Evolutionary conservation across 2,113 vertebrate genomes (phyloP).

Genomic region (Chaetura pelagica): DNA sequence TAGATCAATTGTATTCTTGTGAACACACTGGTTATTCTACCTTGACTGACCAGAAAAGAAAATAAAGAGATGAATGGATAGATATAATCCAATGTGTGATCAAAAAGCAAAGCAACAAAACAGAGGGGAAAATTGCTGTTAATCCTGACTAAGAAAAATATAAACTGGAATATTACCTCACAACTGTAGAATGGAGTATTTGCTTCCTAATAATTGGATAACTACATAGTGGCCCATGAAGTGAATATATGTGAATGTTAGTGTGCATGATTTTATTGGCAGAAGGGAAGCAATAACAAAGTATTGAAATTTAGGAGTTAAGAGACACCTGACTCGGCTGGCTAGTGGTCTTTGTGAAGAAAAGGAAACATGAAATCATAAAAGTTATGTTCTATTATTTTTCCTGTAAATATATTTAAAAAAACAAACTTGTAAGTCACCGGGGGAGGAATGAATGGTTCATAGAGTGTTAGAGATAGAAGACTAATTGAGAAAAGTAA

Average conservation of each 20-base stretch:
- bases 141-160: not conserved
- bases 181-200: not conserved
- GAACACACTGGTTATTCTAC: not conserved
- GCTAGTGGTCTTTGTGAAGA: not conserved
- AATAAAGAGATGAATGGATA: not conserved
- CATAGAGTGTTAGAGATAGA: not conserved
- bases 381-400: not conserved
- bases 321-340: not conserved
- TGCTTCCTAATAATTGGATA: not conserved
- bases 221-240: not conserved
- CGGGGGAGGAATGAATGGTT: not conserved
- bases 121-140: not conserved
- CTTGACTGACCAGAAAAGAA: not conserved
- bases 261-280: not conserved
- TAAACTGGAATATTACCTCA: not conserved
- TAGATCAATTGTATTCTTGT: not conserved
- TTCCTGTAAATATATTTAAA: not conserved
- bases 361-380: not conserved
- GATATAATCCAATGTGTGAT: not conserved
- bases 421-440: not conserved
- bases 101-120: not conserved
- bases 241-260: not conserved
- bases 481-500: not conserved
- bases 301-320: not conserved
- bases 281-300: not conserved